These are phyloP conservation scores for Medauroidea extradentata DNA, from an alignment of 1,140 invertebrate genomes.

Conservation along the genomic window DNA sequence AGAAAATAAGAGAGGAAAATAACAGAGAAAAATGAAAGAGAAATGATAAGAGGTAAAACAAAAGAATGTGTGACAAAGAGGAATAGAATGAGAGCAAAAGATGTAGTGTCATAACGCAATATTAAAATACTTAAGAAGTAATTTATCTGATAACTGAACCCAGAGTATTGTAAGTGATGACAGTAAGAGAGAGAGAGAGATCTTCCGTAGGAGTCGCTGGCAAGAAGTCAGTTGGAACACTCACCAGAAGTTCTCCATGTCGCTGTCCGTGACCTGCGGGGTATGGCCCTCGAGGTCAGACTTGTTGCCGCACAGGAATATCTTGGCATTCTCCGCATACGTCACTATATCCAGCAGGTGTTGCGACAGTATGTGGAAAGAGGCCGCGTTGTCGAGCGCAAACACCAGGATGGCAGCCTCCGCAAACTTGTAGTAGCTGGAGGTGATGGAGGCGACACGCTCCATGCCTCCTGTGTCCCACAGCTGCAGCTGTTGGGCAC, in stretches of 20 bases:
- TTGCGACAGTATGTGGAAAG: conserved; percentile 87
- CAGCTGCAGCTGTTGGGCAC: conserved; percentile 64
- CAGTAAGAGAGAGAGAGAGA: too few species aligned
- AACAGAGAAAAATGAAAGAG: too few species aligned
- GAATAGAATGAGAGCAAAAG: too few species aligned
- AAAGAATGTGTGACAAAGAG: too few species aligned
- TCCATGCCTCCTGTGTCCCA: conserved; percentile 96
- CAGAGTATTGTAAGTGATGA: not conserved
- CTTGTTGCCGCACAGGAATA: conserved; percentile 90
- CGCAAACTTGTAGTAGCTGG: conserved; percentile 90
- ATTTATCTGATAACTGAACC: not conserved
- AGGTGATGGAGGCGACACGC: conserved; percentile 87
- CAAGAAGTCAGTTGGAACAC: too few species aligned
- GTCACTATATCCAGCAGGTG: conserved; percentile 87
- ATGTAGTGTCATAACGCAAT: too few species aligned
- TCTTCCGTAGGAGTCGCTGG: too few species aligned
- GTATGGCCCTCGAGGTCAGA: conserved; percentile 67
- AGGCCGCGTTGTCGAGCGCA: conserved; percentile 82
- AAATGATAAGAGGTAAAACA: too few species aligned
- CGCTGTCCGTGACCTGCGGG: conserved; percentile 76
- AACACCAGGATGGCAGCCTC: conserved; percentile 88
- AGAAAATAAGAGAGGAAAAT: too few species aligned
- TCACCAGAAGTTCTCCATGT: conserved; percentile 88
- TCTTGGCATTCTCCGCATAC: conserved; percentile 89
- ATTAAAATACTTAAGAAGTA: not conserved